Conservation (phyloP, 2,888 invertebrate species). For the Thyatira batis region DNA sequence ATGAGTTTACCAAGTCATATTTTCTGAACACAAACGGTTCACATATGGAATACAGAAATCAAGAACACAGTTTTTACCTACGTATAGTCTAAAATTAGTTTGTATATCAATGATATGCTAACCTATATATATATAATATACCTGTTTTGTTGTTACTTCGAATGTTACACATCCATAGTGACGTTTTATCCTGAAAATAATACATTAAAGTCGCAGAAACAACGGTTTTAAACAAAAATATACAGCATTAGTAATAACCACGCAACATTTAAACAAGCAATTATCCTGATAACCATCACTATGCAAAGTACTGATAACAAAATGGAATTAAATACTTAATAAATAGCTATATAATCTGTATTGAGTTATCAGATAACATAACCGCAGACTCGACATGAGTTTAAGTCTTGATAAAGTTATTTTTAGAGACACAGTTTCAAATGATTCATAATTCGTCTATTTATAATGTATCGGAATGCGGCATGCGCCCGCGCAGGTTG, state of each 20-base stretch:
- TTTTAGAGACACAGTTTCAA: neutral
- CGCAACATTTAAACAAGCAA: neutral
- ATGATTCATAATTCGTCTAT: neutral
- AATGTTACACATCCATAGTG: too few species aligned
- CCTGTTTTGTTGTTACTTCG: too few species aligned
- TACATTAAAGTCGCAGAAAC: too few species aligned
- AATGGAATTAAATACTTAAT: neutral
- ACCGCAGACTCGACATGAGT: neutral
- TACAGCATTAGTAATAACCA: neutral
- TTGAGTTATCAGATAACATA: neutral
- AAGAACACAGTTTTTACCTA: too few species aligned
- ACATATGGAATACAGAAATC: too few species aligned
- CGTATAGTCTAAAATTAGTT: too few species aligned
- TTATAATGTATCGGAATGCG: neutral
- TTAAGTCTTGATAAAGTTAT: neutral
- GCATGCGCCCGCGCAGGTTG: neutral
- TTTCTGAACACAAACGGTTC: too few species aligned
- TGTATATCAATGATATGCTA: too few species aligned
- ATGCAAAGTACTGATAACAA: neutral
- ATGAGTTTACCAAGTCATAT: too few species aligned
- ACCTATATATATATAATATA: too few species aligned
- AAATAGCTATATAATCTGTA: neutral
- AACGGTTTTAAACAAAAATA: too few species aligned
- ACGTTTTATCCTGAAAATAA: too few species aligned
- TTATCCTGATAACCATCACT: neutral